Conservation (phyloP, 1,140 invertebrate species). For the Diabrotica undecimpunctata region DNA sequence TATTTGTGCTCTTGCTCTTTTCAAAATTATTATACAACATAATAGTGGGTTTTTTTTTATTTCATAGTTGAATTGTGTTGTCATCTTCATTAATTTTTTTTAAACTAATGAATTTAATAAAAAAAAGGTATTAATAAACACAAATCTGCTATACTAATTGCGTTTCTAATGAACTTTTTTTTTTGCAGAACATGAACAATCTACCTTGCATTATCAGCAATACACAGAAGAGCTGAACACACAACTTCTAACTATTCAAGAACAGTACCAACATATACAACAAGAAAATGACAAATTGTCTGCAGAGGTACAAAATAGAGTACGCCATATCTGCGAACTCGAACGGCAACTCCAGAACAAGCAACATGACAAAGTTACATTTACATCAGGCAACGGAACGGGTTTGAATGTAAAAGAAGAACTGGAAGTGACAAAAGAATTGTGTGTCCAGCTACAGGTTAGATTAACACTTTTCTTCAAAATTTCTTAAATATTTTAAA, state of each 20-base stretch:
- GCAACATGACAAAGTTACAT: constrained; percentile 37
- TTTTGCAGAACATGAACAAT: constrained; percentile 59
- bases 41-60: too few species aligned
- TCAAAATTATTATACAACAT: too few species aligned
- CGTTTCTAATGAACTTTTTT: neutral
- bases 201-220: constrained; percentile 69
- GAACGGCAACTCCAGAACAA: constrained; percentile 59
- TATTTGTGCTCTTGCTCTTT: too few species aligned
- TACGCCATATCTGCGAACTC: constrained; percentile 61
- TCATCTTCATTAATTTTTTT: too few species aligned
- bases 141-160: too few species aligned
- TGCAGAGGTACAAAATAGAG: constrained; percentile 55
- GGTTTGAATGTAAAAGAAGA: constrained; percentile 35
- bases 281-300: constrained; percentile 52
- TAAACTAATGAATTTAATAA: too few species aligned
- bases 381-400: constrained; percentile 19
- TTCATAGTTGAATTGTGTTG: neutral
- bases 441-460: constrained; percentile 33
- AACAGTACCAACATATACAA: constrained; percentile 45
- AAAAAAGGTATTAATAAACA: too few species aligned
- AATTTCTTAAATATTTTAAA: neutral
- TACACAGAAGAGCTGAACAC: constrained; percentile 70
- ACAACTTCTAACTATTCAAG: constrained; percentile 56
- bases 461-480: neutral
- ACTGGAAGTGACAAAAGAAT: constrained; percentile 42